Conservation (phyloP, 1,140 invertebrate genomes). For the Atta colombica region DNA sequence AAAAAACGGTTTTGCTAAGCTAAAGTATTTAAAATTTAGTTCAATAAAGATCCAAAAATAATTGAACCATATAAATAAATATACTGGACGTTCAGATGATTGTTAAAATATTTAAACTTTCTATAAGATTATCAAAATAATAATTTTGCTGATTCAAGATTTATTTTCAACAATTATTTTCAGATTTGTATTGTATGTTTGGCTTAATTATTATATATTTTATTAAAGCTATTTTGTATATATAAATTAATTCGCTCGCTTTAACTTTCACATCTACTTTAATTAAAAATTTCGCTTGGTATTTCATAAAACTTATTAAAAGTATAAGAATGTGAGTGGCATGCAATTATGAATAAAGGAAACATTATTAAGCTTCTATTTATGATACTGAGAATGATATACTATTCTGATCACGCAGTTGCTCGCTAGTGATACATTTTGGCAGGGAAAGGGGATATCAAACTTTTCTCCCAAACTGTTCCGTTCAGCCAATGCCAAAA, state of each 20-base stretch:
- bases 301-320: background rate
- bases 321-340: background rate
- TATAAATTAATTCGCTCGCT: background rate
- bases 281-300: background rate
- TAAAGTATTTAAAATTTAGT: too few species aligned
- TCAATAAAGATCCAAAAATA: too few species aligned
- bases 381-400: background rate
- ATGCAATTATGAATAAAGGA: background rate
- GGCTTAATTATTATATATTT: too few species aligned
- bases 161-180: too few species aligned
- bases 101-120: too few species aligned
- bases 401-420: background rate
- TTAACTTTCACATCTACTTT: background rate
- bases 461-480: constrained; percentile 30
- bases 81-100: too few species aligned
- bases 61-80: too few species aligned
- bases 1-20: too few species aligned
- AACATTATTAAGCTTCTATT: background rate
- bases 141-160: too few species aligned
- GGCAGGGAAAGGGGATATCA: background rate
- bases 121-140: too few species aligned
- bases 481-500: constrained; percentile 33
- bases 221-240: too few species aligned
- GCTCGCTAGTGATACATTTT: constrained; percentile 12
- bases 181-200: too few species aligned